Evolutionary conservation across 2,797 vertebrate genomes (phyloP), one percentile per base, ranked within the genome.

Genomic region (Tokudaia muenninki): DNA sequence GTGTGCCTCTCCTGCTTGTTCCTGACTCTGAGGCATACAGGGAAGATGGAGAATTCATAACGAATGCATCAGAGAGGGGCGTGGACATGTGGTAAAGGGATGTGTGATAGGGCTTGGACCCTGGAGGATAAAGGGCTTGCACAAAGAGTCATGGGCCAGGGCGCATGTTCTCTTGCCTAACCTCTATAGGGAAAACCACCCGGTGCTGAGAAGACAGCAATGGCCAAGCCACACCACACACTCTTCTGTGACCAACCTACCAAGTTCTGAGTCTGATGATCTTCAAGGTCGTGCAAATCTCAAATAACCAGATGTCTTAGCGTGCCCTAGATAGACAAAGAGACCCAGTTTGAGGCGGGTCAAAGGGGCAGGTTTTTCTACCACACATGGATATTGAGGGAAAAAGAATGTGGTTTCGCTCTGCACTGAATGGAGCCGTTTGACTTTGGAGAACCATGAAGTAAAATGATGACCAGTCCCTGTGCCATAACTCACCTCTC

Each of bases 241-340:
- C 50, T 78, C 72, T 44, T 52, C 57, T 90, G 75, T 57, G 86
- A 17, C 50, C 80, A 70, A 6, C 57, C 80, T 75, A 13, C 78
- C 86, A 78, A 59, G 55, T 41, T 75, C 86, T 52, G 17, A 1
- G 29, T 22, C 55, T 65, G 75, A 55, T 34, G 41, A 79, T 79
- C n/a, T 87, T 92, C 47, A 26, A 88, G 44, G 72, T 11, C 77
- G n/a, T 22, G 0, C 77, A 96, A 67, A 92, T 67, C 37, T 41
- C 81, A 92, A 79, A 75, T 22, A 22, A 16, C 79, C 37, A 77
- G 87, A 91, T 81, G 88, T 78, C 26, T 94, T 83, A 84, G 34
- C 9, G 44, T 72, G 17, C 19, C 52, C 44, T 65, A 86, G 61
- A 57, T 90, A 67, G 87, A 9, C 70, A 41, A 92, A 50, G 47